Evolutionary conservation across 2,888 invertebrate species (phyloP).

Genomic region (Actias luna): DNA sequence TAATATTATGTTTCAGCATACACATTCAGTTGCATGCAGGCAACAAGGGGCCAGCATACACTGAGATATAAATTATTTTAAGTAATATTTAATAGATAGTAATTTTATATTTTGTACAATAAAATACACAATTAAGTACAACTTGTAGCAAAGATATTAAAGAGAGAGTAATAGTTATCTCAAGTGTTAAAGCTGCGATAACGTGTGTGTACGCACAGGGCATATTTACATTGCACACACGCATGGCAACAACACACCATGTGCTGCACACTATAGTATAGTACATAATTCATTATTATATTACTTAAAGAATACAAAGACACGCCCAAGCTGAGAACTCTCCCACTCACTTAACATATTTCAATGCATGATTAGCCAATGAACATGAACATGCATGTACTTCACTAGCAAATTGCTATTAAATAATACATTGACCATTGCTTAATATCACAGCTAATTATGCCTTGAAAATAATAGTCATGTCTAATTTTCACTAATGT

Average conservation of each 20-base stretch:
- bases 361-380: slow-evolving; percentile 83
- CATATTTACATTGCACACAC: slow-evolving; percentile 82
- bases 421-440: slow-evolving; percentile 80
- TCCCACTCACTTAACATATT: slow-evolving; percentile 76
- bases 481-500: slow-evolving; percentile 82
- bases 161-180: slow-evolving; percentile 80
- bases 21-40: slow-evolving; percentile 79
- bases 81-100: slow-evolving; percentile 80
- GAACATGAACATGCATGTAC: slow-evolving; percentile 80
- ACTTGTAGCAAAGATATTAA: slow-evolving; percentile 86
- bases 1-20: slow-evolving; percentile 78
- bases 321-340: slow-evolving; percentile 79
- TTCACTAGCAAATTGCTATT: slow-evolving; percentile 78
- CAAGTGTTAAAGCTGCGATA: slow-evolving; percentile 80
- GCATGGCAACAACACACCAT: slow-evolving; percentile 74
- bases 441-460: slow-evolving; percentile 83
- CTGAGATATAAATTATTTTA: slow-evolving; percentile 78
- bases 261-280: slow-evolving; percentile 80
- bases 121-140: slow-evolving; percentile 86
- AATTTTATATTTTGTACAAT: slow-evolving; percentile 86
- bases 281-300: slow-evolving; percentile 73
- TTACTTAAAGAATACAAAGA: slow-evolving; percentile 80
- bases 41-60: slow-evolving; percentile 78
- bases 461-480: slow-evolving; percentile 82
- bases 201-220: slow-evolving; percentile 80